Percentiles rank a stretch among this genome's conserved stretches.
Evolutionary conservation across 2,113 vertebrate genomes (phyloP).

Genomic region (Chunga burmeisteri): DNA sequence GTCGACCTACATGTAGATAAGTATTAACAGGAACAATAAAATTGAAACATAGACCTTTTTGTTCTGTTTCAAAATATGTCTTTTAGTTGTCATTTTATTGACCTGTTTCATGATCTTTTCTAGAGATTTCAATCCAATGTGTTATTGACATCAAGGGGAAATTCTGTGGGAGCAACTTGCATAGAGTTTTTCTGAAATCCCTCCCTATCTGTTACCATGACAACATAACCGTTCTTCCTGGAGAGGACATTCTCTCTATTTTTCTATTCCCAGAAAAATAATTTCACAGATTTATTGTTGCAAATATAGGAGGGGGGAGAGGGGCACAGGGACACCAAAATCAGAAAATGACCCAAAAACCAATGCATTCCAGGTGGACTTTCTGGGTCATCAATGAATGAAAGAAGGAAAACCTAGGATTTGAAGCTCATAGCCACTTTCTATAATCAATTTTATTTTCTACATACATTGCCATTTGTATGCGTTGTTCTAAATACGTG

Average conservation of each 20-base stretch:
- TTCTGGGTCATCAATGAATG: not conserved
- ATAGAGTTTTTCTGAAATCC: conserved; percentile 3
- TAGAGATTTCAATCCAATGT: not conserved
- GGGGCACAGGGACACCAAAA: not conserved
- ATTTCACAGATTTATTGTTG: not conserved
- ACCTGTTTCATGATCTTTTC: not conserved
- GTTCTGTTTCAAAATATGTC: not conserved
- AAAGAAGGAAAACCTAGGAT: not conserved
- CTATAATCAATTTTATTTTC: not conserved
- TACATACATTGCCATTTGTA: not conserved
- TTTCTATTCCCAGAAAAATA: not conserved
- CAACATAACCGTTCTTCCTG: not conserved
- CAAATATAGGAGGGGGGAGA: not conserved
- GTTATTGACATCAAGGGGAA: not conserved
- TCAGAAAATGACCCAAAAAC: not conserved
- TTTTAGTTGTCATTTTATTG: not conserved
- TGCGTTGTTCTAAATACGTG: not conserved
- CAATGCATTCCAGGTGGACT: not conserved
- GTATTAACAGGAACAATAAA: not conserved
- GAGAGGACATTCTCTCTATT: not conserved
- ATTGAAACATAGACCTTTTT: not conserved
- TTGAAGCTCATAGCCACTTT: not conserved
- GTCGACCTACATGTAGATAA: not conserved
- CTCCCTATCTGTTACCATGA: not conserved
- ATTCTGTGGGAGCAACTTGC: not conserved